Evolutionary conservation across 2,113 vertebrate genomes (phyloP).

Genomic region (Sigmodon hispidus): DNA sequence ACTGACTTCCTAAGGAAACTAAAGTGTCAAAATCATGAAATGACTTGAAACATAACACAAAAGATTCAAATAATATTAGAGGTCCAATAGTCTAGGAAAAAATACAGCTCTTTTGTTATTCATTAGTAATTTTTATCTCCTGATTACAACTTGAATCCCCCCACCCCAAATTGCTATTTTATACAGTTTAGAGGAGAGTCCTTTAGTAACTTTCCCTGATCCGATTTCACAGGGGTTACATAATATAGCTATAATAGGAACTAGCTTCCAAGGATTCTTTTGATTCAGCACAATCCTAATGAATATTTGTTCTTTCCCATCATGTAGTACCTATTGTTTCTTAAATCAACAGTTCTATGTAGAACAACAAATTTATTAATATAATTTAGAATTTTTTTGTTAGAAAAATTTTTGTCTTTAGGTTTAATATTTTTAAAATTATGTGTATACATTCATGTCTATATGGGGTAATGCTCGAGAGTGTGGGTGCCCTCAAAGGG

Average conservation of each 20-base stretch:
- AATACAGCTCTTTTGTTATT: conserved; percentile 26
- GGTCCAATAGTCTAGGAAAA: conserved; percentile 45
- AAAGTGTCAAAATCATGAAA: conserved; percentile 62
- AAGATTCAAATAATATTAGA: conserved; percentile 58
- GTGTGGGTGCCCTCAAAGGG: background rate
- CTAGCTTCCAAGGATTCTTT: conserved; percentile 37
- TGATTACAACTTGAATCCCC: conserved; percentile 40
- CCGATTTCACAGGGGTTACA: conserved; percentile 1
- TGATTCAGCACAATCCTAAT: conserved; percentile 31
- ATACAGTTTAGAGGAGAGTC: conserved; percentile 21
- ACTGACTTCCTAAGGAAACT: conserved; percentile 60
- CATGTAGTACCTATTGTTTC: conserved; percentile 1
- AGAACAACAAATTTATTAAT: conserved; percentile 14
- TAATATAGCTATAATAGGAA: conserved; percentile 1
- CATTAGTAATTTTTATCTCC: conserved; percentile 49
- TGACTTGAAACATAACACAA: conserved; percentile 49
- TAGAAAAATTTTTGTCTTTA: background rate
- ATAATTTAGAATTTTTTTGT: background rate
- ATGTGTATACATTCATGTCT: background rate
- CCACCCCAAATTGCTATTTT: background rate
- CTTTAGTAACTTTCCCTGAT: background rate
- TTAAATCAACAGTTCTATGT: background rate
- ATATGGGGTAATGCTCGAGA: background rate
- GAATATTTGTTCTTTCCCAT: conserved; percentile 13
- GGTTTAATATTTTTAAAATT: background rate